Percentiles rank a stretch among this genome's conserved stretches.
phyloP scores from a whole-genome alignment of 2,113 vertebrate species.

The human (Homo sapiens) region DNA sequence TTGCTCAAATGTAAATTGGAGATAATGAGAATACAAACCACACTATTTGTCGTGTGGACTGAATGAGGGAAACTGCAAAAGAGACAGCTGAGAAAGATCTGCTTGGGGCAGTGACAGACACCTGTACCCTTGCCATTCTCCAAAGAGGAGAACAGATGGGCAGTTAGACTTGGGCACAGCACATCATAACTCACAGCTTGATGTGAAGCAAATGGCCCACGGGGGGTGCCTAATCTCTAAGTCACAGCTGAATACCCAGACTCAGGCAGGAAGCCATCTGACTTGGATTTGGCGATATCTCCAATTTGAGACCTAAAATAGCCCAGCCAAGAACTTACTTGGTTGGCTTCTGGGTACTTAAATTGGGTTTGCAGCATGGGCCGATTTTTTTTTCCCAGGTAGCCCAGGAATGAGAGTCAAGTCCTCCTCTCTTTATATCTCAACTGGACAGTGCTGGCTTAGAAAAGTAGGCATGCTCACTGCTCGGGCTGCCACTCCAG shows the following conservation, averaged over 20 bases:
- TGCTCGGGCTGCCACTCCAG: neutral
- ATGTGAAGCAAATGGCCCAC: slow-evolving; percentile 35
- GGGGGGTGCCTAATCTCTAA: neutral
- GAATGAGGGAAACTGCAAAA: neutral
- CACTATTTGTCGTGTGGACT: neutral
- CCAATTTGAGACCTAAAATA: neutral
- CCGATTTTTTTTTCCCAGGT: neutral
- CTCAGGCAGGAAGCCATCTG: neutral
- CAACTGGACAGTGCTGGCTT: neutral
- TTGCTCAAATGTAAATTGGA: neutral
- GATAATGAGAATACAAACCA: neutral
- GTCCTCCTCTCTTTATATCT: neutral
- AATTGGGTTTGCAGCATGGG: neutral
- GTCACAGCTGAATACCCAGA: neutral
- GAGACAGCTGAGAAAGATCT: neutral
- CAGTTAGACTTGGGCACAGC: slow-evolving; percentile 40
- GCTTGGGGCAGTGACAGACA: slow-evolving; percentile 2
- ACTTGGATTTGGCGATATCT: neutral
- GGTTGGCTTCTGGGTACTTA: neutral
- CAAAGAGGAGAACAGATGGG: slow-evolving; percentile 49
- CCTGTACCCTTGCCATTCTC: slow-evolving; percentile 13
- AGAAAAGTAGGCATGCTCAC: neutral
- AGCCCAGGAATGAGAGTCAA: neutral
- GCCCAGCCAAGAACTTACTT: neutral
- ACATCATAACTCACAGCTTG: neutral